phyloP scores from a whole-genome alignment of 2,888 invertebrate genomes.

The Tinea semifulvella region DNA sequence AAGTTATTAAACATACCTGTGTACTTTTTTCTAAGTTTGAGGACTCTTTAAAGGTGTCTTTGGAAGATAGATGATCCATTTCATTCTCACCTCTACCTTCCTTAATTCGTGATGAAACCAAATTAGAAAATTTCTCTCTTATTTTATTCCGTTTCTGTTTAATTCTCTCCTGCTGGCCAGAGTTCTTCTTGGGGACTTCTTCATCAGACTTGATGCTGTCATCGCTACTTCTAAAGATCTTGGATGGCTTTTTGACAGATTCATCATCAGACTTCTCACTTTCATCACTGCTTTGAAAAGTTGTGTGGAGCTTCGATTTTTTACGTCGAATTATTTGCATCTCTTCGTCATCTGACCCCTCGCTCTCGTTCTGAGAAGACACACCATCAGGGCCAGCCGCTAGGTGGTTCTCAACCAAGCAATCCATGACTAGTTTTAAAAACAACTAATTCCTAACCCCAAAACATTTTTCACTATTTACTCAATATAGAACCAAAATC shows the following conservation, averaged over 20 bases:
- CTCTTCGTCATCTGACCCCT: conserved; percentile 21
- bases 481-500: too few relatives aligned
- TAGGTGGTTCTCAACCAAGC: neutral
- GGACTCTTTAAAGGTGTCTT: neutral
- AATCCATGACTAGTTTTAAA: too few relatives aligned
- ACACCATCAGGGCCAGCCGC: conserved; percentile 10
- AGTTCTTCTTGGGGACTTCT: conserved; percentile 22
- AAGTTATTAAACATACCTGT: neutral
- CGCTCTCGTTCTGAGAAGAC: neutral
- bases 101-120: conserved; percentile 29
- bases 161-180: conserved; percentile 33
- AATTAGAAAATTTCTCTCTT: conserved; percentile 40
- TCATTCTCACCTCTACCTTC: neutral
- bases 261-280: conserved; percentile 12
- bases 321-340: conserved; percentile 17
- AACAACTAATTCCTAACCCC: too few relatives aligned
- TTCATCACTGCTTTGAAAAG: conserved; percentile 33
- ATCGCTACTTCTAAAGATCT: conserved; percentile 8
- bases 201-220: neutral
- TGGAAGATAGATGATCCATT: neutral
- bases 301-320: conserved; percentile 27
- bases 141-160: conserved; percentile 40
- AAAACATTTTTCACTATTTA: too few relatives aligned
- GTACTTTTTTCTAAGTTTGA: neutral
- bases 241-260: neutral